phyloP scores from a whole-genome alignment of 2,113 vertebrate genomes.

The Lycaon pictus region DNA sequence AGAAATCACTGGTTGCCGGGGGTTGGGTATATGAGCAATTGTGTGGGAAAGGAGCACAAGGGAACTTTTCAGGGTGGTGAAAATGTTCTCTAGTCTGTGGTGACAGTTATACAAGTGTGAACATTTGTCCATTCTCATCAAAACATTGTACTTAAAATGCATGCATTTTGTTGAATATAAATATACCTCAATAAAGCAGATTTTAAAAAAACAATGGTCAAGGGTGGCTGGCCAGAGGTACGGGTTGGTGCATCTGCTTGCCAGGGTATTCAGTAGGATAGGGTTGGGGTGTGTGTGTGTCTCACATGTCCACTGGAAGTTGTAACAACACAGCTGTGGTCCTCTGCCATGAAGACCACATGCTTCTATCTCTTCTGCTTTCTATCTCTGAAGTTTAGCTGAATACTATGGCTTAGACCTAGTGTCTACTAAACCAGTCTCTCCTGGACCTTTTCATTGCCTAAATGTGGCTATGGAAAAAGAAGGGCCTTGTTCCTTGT shows the following conservation, averaged over 20 bases:
- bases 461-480: constrained; percentile 92
- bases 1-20: background rate
- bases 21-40: fast-evolving
- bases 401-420: constrained; percentile 90
- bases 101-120: background rate
- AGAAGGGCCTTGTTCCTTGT: constrained; percentile 94
- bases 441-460: constrained; percentile 26
- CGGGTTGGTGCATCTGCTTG: fast-evolving
- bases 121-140: background rate
- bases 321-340: constrained; percentile 93
- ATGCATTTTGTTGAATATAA: background rate
- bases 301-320: constrained; percentile 93
- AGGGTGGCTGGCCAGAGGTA: background rate
- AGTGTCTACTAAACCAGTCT: constrained; percentile 87
- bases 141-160: background rate
- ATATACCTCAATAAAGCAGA: background rate
- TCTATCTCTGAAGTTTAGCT: constrained; percentile 94
- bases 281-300: constrained; percentile 86
- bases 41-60: background rate
- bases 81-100: background rate
- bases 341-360: constrained; percentile 88
- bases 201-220: background rate
- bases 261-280: constrained; percentile 90
- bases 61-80: no score
- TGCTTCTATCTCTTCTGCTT: constrained; percentile 63